Evolutionary conservation across 2,797 vertebrate species (phyloP), one percentile per base, ranked within the genome.

Genomic region (Lacerta bilineata): DNA sequence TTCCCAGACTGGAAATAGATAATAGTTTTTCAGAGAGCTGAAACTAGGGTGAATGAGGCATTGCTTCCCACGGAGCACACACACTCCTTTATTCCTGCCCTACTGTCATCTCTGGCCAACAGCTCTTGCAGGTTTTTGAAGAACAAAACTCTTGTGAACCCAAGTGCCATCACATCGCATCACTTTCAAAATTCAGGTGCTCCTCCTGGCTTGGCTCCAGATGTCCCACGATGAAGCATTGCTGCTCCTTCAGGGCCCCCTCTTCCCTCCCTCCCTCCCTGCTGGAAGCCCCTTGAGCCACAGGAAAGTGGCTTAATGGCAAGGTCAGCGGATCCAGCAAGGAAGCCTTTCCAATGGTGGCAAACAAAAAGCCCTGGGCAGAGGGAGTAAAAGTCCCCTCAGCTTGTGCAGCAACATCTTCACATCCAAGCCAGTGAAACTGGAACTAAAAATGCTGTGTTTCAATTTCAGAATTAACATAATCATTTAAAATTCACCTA

Each of bases 1-100:
- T 86, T 68, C 84, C 75, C 84, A 86, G 61, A 61, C 27, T 78
- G 74, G 74, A 86, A 86, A 85, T 17, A 78, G 36, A 78, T 78
- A 78, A n/a, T 33, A 9, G 46, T 43, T 83, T 29, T 77, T 76
- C 11, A n/a, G 33, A 66, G 75, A 68, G 27, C 3, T 74, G 33
- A 25, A 13, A 20, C 4, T 39, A 74, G 11, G n/a, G 33, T 59
- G 23, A 84, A 84, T 10, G 39, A 46, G 50, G 41, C 61, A 78
- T 39, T 68, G 39, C 64, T 85, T 75, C 23, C 55, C 13, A 10
- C 15, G 17, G 39, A 7, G 43, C 8, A 3, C 18, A 25, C 33
- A 55, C 15, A 33, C 33, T 27, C 23, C 25, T 76, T 85, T 39
- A 27, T 41, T 76, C 50, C 46, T 27, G 36, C 36, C 33, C n/a